Evolutionary conservation across 2,888 invertebrate species (phyloP).

Genomic region (Xanthia icteritia): DNA sequence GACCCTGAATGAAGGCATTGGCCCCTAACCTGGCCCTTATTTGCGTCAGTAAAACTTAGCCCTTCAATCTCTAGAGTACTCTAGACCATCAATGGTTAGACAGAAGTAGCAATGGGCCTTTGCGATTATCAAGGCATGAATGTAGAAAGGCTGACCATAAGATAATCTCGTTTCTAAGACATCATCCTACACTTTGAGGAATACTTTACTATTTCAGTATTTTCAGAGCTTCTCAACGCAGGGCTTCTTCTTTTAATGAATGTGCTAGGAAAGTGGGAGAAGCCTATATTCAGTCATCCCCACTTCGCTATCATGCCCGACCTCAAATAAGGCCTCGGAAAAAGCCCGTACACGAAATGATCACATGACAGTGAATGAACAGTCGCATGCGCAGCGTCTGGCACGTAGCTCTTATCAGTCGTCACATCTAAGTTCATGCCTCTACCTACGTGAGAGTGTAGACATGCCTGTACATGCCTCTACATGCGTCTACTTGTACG

Average conservation of each 20-base stretch:
- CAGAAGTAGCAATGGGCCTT: background rate
- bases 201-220: background rate
- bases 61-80: too few relatives aligned
- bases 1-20: background rate
- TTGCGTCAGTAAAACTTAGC: background rate
- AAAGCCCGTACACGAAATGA: constrained; percentile 21
- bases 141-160: background rate
- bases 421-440: constrained; percentile 37
- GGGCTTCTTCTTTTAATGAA: background rate
- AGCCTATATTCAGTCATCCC: too few relatives aligned
- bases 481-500: constrained; percentile 2
- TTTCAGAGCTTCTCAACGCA: background rate
- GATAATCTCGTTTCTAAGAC: background rate
- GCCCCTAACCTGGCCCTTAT: background rate
- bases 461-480: constrained; percentile 8
- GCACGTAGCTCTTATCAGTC: constrained; percentile 49
- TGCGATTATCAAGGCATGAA: background rate
- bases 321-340: constrained; percentile 20
- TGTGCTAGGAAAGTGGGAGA: background rate
- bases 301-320: background rate
- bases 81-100: too few relatives aligned
- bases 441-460: constrained; percentile 26
- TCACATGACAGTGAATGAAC: constrained; percentile 31
- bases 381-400: constrained; percentile 28
- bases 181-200: background rate